phyloP scores from a whole-genome alignment of 2,888 invertebrate species.

The Cataglyphis altisquamis region DNA sequence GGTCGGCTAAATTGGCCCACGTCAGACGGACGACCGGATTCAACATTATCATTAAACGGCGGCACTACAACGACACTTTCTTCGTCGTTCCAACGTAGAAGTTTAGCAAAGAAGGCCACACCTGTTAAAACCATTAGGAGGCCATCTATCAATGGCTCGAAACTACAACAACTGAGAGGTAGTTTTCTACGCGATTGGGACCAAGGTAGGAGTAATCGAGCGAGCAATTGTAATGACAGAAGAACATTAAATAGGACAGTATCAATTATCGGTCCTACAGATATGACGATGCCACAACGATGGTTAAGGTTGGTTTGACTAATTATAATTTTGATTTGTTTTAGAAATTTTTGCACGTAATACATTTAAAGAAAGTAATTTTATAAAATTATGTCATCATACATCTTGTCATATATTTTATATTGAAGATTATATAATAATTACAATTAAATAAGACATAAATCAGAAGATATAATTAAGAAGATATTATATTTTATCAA shows the following conservation, averaged over 20 bases:
- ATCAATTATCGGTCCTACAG: constrained; percentile 69
- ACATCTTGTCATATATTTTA: not conserved
- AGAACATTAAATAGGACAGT: constrained; percentile 74
- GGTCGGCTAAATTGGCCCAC: constrained; percentile 77
- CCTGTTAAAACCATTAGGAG: constrained; percentile 82
- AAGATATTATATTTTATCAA: not conserved
- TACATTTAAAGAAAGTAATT: constrained; percentile 6
- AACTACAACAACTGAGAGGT: constrained; percentile 79
- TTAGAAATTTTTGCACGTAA: not conserved
- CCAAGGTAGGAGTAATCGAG: constrained; percentile 77
- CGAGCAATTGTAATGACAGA: constrained; percentile 63
- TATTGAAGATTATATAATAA: not conserved
- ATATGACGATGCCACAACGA: constrained; percentile 79
- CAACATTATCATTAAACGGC: constrained; percentile 62
- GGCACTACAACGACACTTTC: constrained; percentile 68
- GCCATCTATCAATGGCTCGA: constrained; percentile 82
- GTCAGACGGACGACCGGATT: constrained; percentile 58
- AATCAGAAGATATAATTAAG: not conserved
- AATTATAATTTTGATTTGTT: not conserved
- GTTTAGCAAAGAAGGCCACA: constrained; percentile 83
- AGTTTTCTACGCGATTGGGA: constrained; percentile 82
- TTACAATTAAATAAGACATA: not conserved
- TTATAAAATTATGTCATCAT: not conserved
- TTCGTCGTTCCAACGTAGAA: constrained; percentile 82
- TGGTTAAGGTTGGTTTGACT: constrained; percentile 79